Evolutionary conservation across 1,140 invertebrate genomes (phyloP), one percentile per base, ranked within the genome.

Genomic region (Pachypsylla venusta): DNA sequence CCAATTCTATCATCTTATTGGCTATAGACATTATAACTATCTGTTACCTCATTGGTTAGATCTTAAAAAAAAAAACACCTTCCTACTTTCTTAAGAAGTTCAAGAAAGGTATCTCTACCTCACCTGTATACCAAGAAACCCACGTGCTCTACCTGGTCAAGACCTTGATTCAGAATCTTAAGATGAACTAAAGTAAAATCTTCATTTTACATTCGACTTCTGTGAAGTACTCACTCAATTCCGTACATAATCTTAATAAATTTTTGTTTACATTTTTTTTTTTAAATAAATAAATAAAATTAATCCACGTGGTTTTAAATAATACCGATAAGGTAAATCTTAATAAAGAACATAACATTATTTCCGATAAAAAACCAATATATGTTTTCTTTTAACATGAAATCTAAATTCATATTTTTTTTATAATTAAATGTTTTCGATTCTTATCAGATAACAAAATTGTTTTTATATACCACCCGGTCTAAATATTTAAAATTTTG

Each of bases 1-100:
- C 42, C 42, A 22, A 48, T 48, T 48, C 42, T 48, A 48, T 48
- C n/a, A n/a, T n/a, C n/a, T n/a, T n/a, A n/a, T n/a, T n/a, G n/a
- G n/a, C n/a, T n/a, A n/a, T n/a, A n/a, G n/a, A n/a, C n/a, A n/a
- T n/a, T n/a, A n/a, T n/a, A n/a, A n/a, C n/a, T n/a, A n/a, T 19
- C 42, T 48, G 42, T n/a, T 48, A 19, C 22, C 42, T 48, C n/a
- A 48, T 48, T 48, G 42, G 42, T 48, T 22, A 4, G n/a, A 22
- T 19, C n/a, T 19, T 5, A 3, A 7, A 48, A 48, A 22, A 48
- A n/a, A n/a, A 35, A 3, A 48, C 22, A 48, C 42, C 42, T 48
- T 48, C 42, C 42, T 48, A 48, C 42, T 48, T 48, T 48, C 42
- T 48, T 48, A 5, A 48, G 42, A 48, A n/a, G n/a, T n/a, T n/a